A percentile compares a stretch with the other conserved stretches of the same genome.
Evolutionary conservation across 2,888 invertebrate species (phyloP).

Genomic region (Seira sanloemensis): DNA sequence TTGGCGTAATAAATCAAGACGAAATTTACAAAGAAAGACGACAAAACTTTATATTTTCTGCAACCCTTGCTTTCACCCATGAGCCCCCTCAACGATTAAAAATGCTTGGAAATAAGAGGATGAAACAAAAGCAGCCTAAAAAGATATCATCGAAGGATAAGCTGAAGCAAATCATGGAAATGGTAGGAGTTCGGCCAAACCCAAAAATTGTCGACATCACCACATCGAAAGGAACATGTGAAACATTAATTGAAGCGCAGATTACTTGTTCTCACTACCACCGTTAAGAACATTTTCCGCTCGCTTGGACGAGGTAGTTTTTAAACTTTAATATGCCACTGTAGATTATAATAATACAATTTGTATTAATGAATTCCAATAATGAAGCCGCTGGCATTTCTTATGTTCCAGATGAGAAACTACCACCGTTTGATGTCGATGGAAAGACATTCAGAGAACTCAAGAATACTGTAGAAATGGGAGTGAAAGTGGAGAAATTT

Average conservation of each 20-base stretch:
- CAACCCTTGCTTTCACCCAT: constrained; percentile 94
- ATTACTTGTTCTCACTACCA: constrained; percentile 87
- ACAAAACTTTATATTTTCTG: constrained; percentile 98
- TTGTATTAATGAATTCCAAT: no score
- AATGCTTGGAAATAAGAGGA: constrained; percentile 74
- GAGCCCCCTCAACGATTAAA: constrained; percentile 80
- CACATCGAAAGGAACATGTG: constrained; percentile 86
- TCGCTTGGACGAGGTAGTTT: constrained; percentile 88
- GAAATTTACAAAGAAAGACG: constrained; percentile 79
- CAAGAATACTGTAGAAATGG: constrained; percentile 85
- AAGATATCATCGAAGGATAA: constrained; percentile 85
- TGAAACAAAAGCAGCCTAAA: constrained; percentile 75
- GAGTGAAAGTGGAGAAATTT: constrained; percentile 87
- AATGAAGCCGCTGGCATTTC: no score
- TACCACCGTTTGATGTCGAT: constrained; percentile 89
- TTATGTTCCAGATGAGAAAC: constrained; percentile 82
- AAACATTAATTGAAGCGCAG: constrained; percentile 88
- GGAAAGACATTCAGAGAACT: constrained; percentile 80
- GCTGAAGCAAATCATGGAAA: constrained; percentile 84
- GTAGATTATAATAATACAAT: no score
- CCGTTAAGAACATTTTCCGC: constrained; percentile 86
- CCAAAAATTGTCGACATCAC: constrained; percentile 97
- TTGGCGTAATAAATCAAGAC: constrained; percentile 87
- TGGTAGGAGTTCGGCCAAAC: constrained; percentile 87
- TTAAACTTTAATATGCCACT: background rate